Evolutionary conservation across 2,888 invertebrate species (phyloP), one percentile per base, ranked within the genome.

Genomic region (Tortricodes alternella): DNA sequence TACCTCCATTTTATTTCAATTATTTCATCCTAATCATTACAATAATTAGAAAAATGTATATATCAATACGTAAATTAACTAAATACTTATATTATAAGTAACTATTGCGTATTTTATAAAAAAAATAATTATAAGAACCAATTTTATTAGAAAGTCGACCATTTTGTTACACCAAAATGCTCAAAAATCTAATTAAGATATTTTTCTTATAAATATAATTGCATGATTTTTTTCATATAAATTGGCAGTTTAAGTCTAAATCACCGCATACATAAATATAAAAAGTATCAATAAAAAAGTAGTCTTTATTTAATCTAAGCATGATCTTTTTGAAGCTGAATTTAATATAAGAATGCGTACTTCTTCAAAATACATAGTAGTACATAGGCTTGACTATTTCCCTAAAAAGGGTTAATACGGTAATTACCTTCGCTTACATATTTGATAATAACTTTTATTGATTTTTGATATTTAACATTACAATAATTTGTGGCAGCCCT

Each of bases 111-210:
- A 52, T 23, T 66, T 65, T 66, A 55, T 53, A 66, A 59, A 65
- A 67, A 65, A 15, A 16, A 23, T 29, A n/a, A n/a, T n/a, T n/a
- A 21, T 38, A 77, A 77, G 65, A 65, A 74, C 80, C 78, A 80
- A 82, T 77, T 63, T 55, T 69, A 88, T 89, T 88, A 89, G 81
- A 85, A 60, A 76, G 87, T 89, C 89, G 78, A 86, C 86, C 86
- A 80, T 74, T 65, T 77, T 73, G 89, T 58, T 16, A 19, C 18
- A 15, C 11, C 89, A 78, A 81, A 70, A 79, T 76, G 85, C 83
- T 82, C 88, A 88, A 89, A 85, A 76, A 68, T 83, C 87, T 88
- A 89, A 88, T 87, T 69, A 50, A 67, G 64, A 64, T 59, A 68
- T 46, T 60, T 50, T 63, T 66, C 63, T 58, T 48, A 56, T 61